These are phyloP conservation scores for Syngnathus rostellatus DNA, from an alignment of 2,797 vertebrate species.

Conservation along the genomic window DNA sequence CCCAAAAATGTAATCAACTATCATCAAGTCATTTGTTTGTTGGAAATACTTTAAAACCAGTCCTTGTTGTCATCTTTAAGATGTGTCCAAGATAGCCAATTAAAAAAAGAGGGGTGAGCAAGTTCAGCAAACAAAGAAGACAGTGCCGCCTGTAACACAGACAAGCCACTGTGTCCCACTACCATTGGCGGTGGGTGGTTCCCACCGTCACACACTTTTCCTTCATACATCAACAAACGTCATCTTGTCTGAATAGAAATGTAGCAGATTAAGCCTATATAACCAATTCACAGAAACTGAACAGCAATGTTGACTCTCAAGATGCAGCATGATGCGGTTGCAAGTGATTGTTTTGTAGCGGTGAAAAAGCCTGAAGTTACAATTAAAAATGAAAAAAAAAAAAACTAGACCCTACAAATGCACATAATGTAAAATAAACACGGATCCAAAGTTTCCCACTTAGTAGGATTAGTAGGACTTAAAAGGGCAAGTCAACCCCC, in stretches of 20 bases:
- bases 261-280: slow-evolving; percentile 3
- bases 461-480: too few relatives aligned
- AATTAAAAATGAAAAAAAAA: too few relatives aligned
- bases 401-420: too few relatives aligned
- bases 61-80: neutral
- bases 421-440: too few relatives aligned
- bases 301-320: neutral
- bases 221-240: slow-evolving; percentile 30
- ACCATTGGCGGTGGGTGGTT: slow-evolving; percentile 35
- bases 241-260: slow-evolving; percentile 14
- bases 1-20: neutral
- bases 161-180: slow-evolving; percentile 57
- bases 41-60: neutral
- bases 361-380: neutral
- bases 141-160: slow-evolving; percentile 55
- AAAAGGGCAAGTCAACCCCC: too few relatives aligned
- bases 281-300: slow-evolving; percentile 11
- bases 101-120: slow-evolving; percentile 47
- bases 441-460: too few relatives aligned
- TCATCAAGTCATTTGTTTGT: neutral
- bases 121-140: slow-evolving; percentile 61
- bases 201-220: slow-evolving; percentile 23
- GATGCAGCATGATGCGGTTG: neutral
- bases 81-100: slow-evolving; percentile 14
- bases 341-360: neutral